A percentile compares a stretch with the other conserved stretches of the same genome.
Evolutionary conservation across 2,113 vertebrate genomes (phyloP).

Genomic region (Nothoprocta pentlandii): DNA sequence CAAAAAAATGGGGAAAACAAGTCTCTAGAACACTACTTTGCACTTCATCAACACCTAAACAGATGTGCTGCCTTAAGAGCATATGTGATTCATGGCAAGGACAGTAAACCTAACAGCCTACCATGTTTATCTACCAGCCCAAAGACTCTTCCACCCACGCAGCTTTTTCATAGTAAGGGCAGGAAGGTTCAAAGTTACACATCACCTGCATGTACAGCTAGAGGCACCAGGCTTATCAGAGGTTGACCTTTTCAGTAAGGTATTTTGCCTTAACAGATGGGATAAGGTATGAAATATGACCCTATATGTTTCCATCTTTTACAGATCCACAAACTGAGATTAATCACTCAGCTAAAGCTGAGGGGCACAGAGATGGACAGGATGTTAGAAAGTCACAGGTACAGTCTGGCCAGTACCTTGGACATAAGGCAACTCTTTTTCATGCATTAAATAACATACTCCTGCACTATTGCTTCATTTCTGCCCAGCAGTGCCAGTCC

Average conservation of each 20-base stretch:
- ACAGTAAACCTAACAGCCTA: background rate
- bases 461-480: background rate
- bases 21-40: background rate
- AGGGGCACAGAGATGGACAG: background rate
- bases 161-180: background rate
- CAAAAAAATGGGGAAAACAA: constrained; percentile 18
- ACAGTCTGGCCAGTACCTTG: background rate
- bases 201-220: fast-evolving
- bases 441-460: background rate
- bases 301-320: too few species aligned
- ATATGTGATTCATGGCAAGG: background rate
- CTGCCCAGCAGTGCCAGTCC: background rate
- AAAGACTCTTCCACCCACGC: background rate
- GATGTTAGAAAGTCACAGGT: background rate
- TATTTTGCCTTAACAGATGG: background rate
- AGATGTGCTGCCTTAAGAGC: background rate
- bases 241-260: background rate
- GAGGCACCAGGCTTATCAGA: background rate
- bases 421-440: background rate
- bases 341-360: background rate
- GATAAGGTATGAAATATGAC: too few species aligned
- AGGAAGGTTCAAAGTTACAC: background rate
- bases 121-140: background rate
- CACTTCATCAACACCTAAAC: constrained; percentile 13
- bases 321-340: background rate